These are phyloP conservation scores for Eubucco bourcierii DNA, from an alignment of 2,113 vertebrate genomes.

Conservation along the genomic window DNA sequence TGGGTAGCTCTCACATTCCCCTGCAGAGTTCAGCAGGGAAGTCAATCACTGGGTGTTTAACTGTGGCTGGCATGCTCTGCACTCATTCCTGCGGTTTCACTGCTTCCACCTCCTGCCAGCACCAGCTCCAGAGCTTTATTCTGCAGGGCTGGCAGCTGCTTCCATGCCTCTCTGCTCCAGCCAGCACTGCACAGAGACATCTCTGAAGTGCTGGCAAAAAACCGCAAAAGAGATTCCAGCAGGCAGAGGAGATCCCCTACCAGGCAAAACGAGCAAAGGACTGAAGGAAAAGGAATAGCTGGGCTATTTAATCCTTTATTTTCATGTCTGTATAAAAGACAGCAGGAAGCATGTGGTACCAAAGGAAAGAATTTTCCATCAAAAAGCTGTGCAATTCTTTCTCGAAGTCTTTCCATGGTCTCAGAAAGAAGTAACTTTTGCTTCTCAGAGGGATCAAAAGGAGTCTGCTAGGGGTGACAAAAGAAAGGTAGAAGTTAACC, in stretches of 20 bases:
- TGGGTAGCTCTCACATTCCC: background rate
- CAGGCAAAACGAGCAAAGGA: constrained; percentile 30
- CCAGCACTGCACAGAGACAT: background rate
- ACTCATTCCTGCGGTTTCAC: background rate
- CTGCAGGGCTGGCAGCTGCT: constrained; percentile 52
- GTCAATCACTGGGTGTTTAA: constrained; percentile 42
- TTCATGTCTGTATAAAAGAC: constrained; percentile 40
- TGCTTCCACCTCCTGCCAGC: constrained; percentile 34
- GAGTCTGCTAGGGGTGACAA: constrained; percentile 13
- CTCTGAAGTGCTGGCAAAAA: constrained; percentile 48
- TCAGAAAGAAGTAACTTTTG: constrained; percentile 43
- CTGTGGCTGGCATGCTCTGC: constrained; percentile 31
- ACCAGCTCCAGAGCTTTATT: constrained; percentile 33
- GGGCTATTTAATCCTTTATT: constrained; percentile 45
- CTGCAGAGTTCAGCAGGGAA: background rate
- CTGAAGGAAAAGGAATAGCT: constrained; percentile 28
- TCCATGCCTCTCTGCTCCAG: constrained; percentile 21
- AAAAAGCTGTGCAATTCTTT: constrained; percentile 5
- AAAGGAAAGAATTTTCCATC: constrained; percentile 40
- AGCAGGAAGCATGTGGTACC: constrained; percentile 26
- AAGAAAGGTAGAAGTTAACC: constrained; percentile 52
- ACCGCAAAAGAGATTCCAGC: constrained; percentile 38
- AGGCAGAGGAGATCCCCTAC: constrained; percentile 26
- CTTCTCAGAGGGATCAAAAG: constrained; percentile 35
- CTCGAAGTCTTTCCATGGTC: background rate